Evolutionary conservation across 2,888 invertebrate species (phyloP).

Genomic region (Conchocele bisecta): DNA sequence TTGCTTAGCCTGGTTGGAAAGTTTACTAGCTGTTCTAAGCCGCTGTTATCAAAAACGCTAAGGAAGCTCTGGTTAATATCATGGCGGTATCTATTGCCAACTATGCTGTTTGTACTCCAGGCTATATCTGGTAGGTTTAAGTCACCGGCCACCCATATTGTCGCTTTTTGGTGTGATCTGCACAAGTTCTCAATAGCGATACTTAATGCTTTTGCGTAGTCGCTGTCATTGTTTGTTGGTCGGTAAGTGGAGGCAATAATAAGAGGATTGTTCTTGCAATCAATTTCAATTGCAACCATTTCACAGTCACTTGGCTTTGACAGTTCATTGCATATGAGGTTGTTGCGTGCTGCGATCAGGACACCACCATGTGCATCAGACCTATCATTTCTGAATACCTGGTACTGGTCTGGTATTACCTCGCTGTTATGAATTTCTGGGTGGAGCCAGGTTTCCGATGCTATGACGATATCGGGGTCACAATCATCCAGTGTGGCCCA

Average conservation of each 20-base stretch:
- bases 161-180: background rate
- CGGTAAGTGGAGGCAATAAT: background rate
- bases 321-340: background rate
- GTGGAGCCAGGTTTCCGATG: constrained; percentile 14
- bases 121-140: too few relatives aligned
- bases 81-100: background rate
- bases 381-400: constrained; percentile 6
- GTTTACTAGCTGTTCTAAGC: background rate
- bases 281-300: constrained; percentile 6
- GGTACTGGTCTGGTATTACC: too few relatives aligned
- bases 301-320: background rate
- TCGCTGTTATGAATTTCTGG: constrained; percentile 1
- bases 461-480: constrained; percentile 5
- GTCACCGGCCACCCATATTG: too few relatives aligned
- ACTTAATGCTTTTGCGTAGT: background rate
- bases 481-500: background rate
- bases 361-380: constrained; percentile 11
- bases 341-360: background rate
- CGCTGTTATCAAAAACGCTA: background rate
- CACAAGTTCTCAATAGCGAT: background rate
- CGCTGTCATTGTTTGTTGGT: background rate
- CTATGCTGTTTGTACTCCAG: constrained; percentile 1
- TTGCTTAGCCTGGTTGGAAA: constrained; percentile 3
- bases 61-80: background rate
- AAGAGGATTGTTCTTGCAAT: background rate